Conservation (phyloP, 1,140 invertebrate species). For the Nasonia vitripennis region DNA sequence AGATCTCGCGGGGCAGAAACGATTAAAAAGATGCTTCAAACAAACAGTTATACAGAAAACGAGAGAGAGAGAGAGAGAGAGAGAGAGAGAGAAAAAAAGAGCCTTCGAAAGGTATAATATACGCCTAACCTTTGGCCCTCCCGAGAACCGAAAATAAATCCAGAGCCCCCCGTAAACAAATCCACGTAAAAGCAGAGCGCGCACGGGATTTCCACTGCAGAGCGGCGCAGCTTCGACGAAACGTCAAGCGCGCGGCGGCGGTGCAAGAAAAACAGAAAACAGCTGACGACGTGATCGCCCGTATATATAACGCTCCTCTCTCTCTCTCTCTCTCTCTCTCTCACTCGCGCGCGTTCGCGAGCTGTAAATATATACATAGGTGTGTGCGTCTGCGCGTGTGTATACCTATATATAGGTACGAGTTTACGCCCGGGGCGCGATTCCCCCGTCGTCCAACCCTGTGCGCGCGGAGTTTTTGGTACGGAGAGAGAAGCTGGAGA, state of each 20-base stretch:
- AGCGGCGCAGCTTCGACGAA: not conserved
- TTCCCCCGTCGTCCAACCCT: not conserved
- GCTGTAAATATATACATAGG: conserved; percentile 3
- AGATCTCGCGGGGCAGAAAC: not conserved
- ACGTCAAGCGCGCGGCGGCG: not conserved
- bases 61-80: too few species aligned
- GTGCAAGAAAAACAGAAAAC: conserved; percentile 42
- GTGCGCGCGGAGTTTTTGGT: conserved; percentile 1
- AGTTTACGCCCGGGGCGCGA: not conserved
- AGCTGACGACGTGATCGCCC: conserved; percentile 26
- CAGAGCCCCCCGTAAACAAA: not conserved
- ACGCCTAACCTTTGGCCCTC: not conserved
- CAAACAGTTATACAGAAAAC: too few species aligned
- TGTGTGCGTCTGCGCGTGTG: not conserved
- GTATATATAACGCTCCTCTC: not conserved
- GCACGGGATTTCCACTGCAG: not conserved
- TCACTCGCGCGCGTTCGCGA: not conserved
- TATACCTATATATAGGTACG: not conserved
- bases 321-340: too few species aligned
- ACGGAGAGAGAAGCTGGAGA: not conserved
- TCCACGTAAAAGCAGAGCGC: not conserved
- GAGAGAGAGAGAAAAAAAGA: not conserved
- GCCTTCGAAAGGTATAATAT: not conserved
- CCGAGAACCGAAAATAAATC: not conserved
- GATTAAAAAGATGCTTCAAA: not conserved